Evolutionary conservation across 2,113 vertebrate genomes (phyloP).

Genomic region (Dermatemys mawii): DNA sequence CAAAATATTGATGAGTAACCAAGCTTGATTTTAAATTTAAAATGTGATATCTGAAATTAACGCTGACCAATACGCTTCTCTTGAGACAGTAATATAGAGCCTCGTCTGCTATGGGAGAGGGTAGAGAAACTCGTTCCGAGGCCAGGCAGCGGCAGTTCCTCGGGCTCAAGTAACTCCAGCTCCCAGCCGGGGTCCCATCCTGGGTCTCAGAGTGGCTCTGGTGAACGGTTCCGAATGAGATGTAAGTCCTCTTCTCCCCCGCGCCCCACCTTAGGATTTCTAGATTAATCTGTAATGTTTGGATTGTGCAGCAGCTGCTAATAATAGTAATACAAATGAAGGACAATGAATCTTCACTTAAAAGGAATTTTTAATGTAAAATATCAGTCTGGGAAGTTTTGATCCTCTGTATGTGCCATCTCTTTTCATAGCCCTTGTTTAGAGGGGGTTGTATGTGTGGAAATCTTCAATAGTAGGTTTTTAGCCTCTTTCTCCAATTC

Average conservation of each 20-base stretch:
- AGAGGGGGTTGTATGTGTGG: not conserved
- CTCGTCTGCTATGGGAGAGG: slow-evolving; percentile 94
- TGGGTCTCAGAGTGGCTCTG: slow-evolving; percentile 92
- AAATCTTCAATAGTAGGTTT: accelerated
- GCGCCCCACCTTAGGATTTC: accelerated
- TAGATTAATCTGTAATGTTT: not conserved
- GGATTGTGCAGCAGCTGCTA: not conserved
- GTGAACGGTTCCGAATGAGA: slow-evolving; percentile 92
- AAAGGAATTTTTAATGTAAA: not conserved
- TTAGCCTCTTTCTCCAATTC: not conserved
- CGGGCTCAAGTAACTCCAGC: slow-evolving; percentile 94
- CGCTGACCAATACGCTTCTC: not conserved
- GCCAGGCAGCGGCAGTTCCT: slow-evolving; percentile 93
- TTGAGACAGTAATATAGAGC: slow-evolving; percentile 87
- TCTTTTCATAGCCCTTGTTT: not conserved
- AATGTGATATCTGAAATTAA: not conserved
- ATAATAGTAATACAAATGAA: not conserved
- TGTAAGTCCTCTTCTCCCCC: slow-evolving; percentile 79
- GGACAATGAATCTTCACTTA: not conserved
- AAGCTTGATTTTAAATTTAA: not conserved
- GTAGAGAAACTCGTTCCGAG: slow-evolving; percentile 94
- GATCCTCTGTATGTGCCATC: accelerated
- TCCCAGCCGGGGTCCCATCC: slow-evolving; percentile 89
- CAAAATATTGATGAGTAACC: not conserved
- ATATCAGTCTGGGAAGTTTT: not conserved